Base-by-base conservation (phyloP, 2,113 vertebrate genomes). In the Hippopotamus amphibius region DNA sequence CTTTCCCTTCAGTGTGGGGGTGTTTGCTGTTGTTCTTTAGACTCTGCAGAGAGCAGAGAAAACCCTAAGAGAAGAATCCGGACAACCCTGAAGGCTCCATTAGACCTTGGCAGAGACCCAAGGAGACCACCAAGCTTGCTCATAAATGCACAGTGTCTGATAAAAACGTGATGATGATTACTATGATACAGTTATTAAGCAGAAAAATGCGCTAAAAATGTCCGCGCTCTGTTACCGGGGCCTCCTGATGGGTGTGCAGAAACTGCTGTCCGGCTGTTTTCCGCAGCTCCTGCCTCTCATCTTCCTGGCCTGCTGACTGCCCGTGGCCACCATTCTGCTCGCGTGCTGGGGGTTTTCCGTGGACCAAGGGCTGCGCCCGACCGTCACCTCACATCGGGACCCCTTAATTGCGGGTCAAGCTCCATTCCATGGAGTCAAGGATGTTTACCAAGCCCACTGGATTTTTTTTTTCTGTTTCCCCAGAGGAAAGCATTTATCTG, bases 51-150 rank as follows among this genome's bases (percentile, higher is more conserved):
- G 53, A 63, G 37, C 37, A 46, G 17, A 83, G 41, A 46, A 80
- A 95, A 90, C 77, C 57, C 85, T 85, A 12, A 81, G 65, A 80
- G 63, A 97, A 88, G 63, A 94, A 57, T 65, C 85, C 80, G 95
- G 93, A 86, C 82, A 94, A 83, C 79, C 82, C 43, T n/a, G 68
- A 95, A 94, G 86, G 21, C 65, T 95, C 93, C 96, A 95, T 95
- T 97, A 97, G 94, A 96, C 59, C 12, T 96, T 97, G 97, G 97
- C 97, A 93, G 89, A 87, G 82, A 19, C 79, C 96, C 97, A 98
- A 83, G 43, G 96, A 97, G 98, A 97, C 97, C 97, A 98, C 97
- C 97, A 96, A 96, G 95, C 86, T 95, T 91, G 96, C 93, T 97
- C 97, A 95, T 95, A 97, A 98, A 95, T 95, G 96, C 71, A 77